Percentiles rank a stretch among this genome's conserved stretches.
Conservation (phyloP, 1,140 invertebrate species). For the Neodiprion virginianus region DNA sequence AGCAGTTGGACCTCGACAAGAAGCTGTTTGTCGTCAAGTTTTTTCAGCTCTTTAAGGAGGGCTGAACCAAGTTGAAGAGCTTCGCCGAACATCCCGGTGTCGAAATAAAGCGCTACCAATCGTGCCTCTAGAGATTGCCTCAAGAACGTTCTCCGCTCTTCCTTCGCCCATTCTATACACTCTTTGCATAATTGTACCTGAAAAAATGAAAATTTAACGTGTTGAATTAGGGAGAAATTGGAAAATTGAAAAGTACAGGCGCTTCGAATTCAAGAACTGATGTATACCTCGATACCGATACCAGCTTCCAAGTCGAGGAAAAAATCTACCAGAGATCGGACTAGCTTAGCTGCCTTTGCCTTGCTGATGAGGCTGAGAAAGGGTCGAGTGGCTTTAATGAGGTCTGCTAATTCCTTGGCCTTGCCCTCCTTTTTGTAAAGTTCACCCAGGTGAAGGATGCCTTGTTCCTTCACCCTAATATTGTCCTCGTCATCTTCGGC, state of each 20-base stretch:
- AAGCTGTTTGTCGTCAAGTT: constrained; percentile 98
- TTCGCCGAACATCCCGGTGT: constrained; percentile 89
- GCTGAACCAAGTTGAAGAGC: constrained; percentile 84
- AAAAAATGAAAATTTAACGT: constrained; percentile 17
- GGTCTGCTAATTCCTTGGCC: constrained; percentile 89
- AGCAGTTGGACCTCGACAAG: constrained; percentile 96
- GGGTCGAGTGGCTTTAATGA: constrained; percentile 93
- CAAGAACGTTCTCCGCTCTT: constrained; percentile 95
- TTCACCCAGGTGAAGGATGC: constrained; percentile 87
- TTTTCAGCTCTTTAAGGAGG: constrained; percentile 94
- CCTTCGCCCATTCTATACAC: constrained; percentile 99
- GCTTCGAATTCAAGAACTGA: no score
- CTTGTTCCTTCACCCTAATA: constrained; percentile 87
- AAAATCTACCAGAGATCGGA: constrained; percentile 94
- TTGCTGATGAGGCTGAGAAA: constrained; percentile 96
- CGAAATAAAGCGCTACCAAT: constrained; percentile 93
- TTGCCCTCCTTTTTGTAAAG: constrained; percentile 92
- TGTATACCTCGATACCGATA: constrained; percentile 82
- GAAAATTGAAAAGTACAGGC: constrained; percentile 13
- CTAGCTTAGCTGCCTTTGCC: constrained; percentile 98
- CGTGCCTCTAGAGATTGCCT: constrained; percentile 94
- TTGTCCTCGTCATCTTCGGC: constrained; percentile 84
- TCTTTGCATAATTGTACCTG: constrained; percentile 88
- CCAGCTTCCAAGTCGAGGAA: constrained; percentile 96
- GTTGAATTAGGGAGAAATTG: constrained; percentile 12